Evolutionary conservation across 2,797 vertebrate genomes (phyloP), one percentile per base, ranked within the genome.

Genomic region (Sardinella longiceps): DNA sequence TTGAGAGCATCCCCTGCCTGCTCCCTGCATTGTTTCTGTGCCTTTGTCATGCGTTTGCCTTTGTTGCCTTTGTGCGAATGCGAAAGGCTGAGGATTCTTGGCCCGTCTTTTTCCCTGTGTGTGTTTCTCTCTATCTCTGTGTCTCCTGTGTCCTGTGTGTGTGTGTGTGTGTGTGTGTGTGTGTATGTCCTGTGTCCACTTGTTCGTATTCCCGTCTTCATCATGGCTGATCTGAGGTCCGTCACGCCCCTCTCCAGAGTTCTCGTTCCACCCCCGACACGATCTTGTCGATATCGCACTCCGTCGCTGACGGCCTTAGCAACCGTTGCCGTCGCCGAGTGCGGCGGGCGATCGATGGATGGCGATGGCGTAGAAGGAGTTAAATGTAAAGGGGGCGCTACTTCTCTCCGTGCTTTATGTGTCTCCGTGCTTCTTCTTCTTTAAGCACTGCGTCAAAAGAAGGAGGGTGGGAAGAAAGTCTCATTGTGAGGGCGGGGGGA

Each of bases 361-460:
- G n/a, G n/a, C 89, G 90, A 94, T 92, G 33, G 82, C 83, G 14
- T 83, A 82, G 85, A 80, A 63, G 86, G 51, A 86, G 88, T 87
- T 89, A 86, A 86, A 90, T 86, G 88, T 88, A 84, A 88, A 88
- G 87, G 88, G 83, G 83, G 89, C 89, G 90, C 89, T 92, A 88
- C 87, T 89, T 80, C 81, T 84, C 84, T 86, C 80, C 82, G 39
- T 85, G 88, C 84, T 84, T 88, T 88, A 84, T 88, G 85, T 88
- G 83, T 80, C 28, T n/a, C n/a, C n/a, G n/a, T 51, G 82, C 89
- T 90, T 91, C 89, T 90, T 91, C n/a, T 93, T 92, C 91, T 89
- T 45, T 86, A 93, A 88, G 90, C 94, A 94, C 95, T 95, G 95
- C 95, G 94, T 94, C 94, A 95, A 95, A 95, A 77, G 70, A 37